phyloP scores from a whole-genome alignment of 2,888 invertebrate genomes.

The Labia minor region DNA sequence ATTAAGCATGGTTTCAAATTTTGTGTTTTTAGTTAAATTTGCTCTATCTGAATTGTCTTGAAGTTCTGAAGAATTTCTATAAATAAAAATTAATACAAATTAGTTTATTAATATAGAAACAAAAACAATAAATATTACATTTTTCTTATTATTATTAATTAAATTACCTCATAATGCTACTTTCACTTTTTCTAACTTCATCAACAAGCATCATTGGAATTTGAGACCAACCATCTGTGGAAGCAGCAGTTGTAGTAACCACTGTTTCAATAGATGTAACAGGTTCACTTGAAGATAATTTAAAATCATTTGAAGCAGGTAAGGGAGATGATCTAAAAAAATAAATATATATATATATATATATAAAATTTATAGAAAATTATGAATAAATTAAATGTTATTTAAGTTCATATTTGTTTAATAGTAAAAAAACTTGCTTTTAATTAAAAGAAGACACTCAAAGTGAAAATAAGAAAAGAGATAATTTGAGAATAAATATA shows the following conservation, averaged over 20 bases:
- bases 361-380: neutral
- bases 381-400: neutral
- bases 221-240: constrained; percentile 35
- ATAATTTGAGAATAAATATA: too few relatives aligned
- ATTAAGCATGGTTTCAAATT: constrained; percentile 20
- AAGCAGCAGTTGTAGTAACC: neutral
- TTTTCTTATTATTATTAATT: too few relatives aligned
- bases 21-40: constrained; percentile 19
- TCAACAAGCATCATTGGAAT: constrained; percentile 37
- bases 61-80: constrained; percentile 15
- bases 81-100: neutral
- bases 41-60: neutral
- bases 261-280: neutral
- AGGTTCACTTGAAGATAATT: neutral
- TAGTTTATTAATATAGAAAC: neutral
- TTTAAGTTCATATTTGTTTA: too few relatives aligned
- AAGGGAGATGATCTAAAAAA: neutral
- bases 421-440: neutral
- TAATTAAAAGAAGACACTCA: too few relatives aligned
- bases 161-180: neutral
- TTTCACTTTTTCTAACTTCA: constrained; percentile 30
- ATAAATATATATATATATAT: neutral
- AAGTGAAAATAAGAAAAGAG: too few relatives aligned
- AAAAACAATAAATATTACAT: neutral
- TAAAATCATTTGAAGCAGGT: neutral